Evolutionary conservation across 2,113 vertebrate genomes (phyloP).

Genomic region (Paralichthys olivaceus): DNA sequence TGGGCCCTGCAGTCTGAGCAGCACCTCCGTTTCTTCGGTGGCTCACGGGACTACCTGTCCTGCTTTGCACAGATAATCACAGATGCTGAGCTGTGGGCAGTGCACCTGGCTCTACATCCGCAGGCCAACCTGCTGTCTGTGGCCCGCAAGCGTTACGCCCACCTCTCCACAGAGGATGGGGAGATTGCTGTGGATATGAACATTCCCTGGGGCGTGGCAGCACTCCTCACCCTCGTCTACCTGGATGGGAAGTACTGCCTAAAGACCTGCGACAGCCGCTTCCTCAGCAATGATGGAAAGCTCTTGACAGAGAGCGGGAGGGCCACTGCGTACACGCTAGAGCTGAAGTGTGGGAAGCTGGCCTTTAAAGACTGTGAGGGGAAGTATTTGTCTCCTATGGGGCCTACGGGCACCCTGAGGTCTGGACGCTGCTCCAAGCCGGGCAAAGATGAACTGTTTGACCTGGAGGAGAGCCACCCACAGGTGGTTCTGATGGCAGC

Average conservation of each 20-base stretch:
- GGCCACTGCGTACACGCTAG: conserved; percentile 89
- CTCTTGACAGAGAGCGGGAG: conserved; percentile 84
- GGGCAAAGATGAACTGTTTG: conserved; percentile 96
- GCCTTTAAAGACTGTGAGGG: conserved; percentile 96
- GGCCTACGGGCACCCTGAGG: conserved; percentile 90
- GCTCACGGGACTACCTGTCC: conserved; percentile 89
- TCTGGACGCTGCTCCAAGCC: conserved; percentile 93
- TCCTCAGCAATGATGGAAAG: conserved; percentile 90
- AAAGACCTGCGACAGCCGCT: conserved; percentile 90
- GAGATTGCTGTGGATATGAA: conserved; percentile 90
- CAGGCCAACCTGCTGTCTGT: conserved; percentile 94
- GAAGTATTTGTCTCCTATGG: conserved; percentile 92
- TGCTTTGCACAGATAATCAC: conserved; percentile 93
- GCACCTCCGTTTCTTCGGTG: conserved; percentile 92
- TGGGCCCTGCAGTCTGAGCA: conserved; percentile 93
- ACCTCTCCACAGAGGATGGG: conserved; percentile 88
- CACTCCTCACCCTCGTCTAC: conserved; percentile 93
- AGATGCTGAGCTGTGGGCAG: conserved; percentile 90
- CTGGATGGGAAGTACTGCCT: conserved; percentile 91
- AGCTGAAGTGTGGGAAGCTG: conserved; percentile 93
- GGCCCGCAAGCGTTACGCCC: conserved; percentile 93
- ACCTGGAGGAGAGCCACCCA: conserved; percentile 95
- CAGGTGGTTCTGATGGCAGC: conserved; percentile 93
- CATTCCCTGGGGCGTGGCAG: conserved; percentile 94
- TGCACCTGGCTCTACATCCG: conserved; percentile 94